These are phyloP conservation scores for Tachina fera DNA, from an alignment of 2,888 invertebrate species.

Conservation along the genomic window DNA sequence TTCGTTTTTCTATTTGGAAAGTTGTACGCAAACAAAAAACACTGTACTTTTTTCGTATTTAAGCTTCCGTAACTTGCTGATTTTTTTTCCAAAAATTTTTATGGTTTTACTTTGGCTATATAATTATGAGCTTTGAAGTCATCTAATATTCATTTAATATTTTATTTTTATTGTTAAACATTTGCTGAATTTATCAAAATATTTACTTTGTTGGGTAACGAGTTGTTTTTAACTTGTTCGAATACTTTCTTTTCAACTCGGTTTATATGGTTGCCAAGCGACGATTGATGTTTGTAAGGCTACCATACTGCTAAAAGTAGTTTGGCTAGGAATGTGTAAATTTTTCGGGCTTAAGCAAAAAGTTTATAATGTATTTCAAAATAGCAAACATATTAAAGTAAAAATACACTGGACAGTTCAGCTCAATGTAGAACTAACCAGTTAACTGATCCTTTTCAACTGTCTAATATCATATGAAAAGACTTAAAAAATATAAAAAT, in stretches of 20 bases:
- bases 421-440: too few relatives aligned
- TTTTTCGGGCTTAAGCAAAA: too few relatives aligned
- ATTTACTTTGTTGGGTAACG: slow-evolving; percentile 69
- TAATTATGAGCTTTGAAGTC: neutral
- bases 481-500: too few relatives aligned
- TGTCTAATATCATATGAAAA: too few relatives aligned
- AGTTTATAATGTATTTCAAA: too few relatives aligned
- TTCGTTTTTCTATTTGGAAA: slow-evolving; percentile 58
- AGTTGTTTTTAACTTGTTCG: slow-evolving; percentile 42
- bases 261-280: slow-evolving; percentile 36
- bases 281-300: too few relatives aligned
- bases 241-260: slow-evolving; percentile 51
- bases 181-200: slow-evolving; percentile 60
- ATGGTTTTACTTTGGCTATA: neutral
- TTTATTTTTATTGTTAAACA: neutral
- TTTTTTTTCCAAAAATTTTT: neutral
- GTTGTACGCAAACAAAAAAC: slow-evolving; percentile 63
- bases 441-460: too few relatives aligned
- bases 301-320: too few relatives aligned
- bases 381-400: too few relatives aligned
- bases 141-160: neutral
- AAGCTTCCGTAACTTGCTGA: neutral
- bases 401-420: too few relatives aligned
- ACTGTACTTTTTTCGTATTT: slow-evolving; percentile 55
- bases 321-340: too few relatives aligned